Evolutionary conservation across 1,140 invertebrate genomes (phyloP), one percentile per base, ranked within the genome.

Genomic region (Neodiprion fabricii): DNA sequence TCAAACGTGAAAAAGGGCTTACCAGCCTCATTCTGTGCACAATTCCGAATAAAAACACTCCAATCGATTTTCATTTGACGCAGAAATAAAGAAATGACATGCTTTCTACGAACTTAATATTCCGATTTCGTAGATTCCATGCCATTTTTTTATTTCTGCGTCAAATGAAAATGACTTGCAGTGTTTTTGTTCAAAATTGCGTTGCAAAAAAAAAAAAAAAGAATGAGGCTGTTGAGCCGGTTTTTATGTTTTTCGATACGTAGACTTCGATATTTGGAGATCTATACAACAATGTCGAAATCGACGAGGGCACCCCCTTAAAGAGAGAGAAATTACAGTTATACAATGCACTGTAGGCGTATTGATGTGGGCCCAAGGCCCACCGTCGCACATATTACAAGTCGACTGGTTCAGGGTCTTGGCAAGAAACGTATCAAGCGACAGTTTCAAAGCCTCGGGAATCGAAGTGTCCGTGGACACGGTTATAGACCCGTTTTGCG

Each of bases 31-130:
- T 40, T 5, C 28, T 40, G 0, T 5, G 5, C 28, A 5, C 28
- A 40, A 40, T 40, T 40, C 28, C 5, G 78, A 77, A 80, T 21
- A 21, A 74, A 80, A 80, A 80, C 67, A 11, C 71, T 11, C 28
- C 5, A 5, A 40, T 5, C 1, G 1, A 40, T 40, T 40, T 40
- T 40, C 28, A 40, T 40, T 40, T 40, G 28, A 1, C 5, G 28
- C 2, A 40, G 28, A 2, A 40, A 40, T 40, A 40, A 5, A 40
- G 1, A 47, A 72, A 77, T 77, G 72, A 76, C 74, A 74, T 65
- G 65, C 10, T 71, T 77, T 49, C 48, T 71, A 47, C 48, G 48
- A 9, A 12, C 11, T 71, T 72, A 70, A 74, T n/a, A 71, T 76
- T 72, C 53, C 2, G 5, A 40, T 3, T 40, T 40, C 28, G 5